phyloP scores from a whole-genome alignment of 64 coral and sea anemone species.

The Dendronephthya gigantea region DNA sequence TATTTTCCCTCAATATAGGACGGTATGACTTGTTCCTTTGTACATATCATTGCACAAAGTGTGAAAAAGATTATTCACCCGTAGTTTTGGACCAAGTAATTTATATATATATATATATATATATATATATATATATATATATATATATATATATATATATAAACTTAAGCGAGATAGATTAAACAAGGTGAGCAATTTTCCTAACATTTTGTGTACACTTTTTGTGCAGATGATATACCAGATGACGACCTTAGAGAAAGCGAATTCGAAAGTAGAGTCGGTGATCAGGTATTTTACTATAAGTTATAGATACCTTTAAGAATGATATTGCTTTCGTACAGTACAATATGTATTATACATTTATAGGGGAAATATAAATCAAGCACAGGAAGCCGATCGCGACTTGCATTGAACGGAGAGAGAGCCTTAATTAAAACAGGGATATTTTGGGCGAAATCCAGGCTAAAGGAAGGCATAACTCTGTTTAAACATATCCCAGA shows the following conservation, averaged over 20 bases:
- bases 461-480: background rate
- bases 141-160: no score
- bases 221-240: background rate
- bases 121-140: no score
- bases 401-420: background rate
- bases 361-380: slow-evolving; percentile 7
- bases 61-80: background rate
- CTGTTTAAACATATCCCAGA: background rate
- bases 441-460: background rate
- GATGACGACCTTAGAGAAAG: background rate
- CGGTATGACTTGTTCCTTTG: slow-evolving; percentile 6
- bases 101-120: no score
- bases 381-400: background rate
- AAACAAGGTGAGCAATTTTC: background rate
- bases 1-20: background rate
- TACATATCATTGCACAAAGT: slow-evolving; percentile 1
- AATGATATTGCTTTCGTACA: background rate
- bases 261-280: background rate
- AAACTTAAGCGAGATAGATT: background rate
- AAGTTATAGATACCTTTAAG: background rate
- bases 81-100: background rate
- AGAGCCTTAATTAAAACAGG: background rate
- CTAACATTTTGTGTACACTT: background rate
- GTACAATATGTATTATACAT: background rate
- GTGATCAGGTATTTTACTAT: background rate